Conservation (phyloP, 2,888 invertebrate genomes). For the Allolobophora icterica region DNA sequence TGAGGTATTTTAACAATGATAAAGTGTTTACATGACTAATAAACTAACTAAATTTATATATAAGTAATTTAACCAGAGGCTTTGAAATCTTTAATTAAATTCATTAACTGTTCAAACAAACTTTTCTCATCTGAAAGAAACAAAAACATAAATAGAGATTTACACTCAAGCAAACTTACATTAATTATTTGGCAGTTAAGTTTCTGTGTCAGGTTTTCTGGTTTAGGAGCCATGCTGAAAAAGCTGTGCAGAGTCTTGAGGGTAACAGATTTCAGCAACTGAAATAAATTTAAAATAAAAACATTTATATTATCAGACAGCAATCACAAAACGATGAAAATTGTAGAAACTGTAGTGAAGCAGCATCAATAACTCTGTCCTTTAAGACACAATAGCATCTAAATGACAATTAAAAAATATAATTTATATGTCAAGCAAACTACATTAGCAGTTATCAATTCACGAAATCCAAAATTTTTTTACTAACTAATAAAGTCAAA, state of each 20-base stretch:
- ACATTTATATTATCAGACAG: not conserved
- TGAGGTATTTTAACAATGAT: too few relatives aligned
- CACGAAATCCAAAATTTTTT: not conserved
- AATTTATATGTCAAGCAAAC: not conserved
- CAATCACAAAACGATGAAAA: not conserved
- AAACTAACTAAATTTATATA: not conserved
- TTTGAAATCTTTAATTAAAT: not conserved
- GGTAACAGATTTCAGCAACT: slow-evolving; percentile 11
- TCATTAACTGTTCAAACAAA: not conserved
- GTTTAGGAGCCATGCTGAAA: slow-evolving; percentile 25
- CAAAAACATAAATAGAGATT: not conserved
- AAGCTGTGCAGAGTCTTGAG: not conserved
- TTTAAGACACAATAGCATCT: not conserved
- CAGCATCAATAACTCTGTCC: not conserved
- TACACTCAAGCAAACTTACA: not conserved
- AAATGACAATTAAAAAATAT: not conserved
- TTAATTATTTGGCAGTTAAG: slow-evolving; percentile 20
- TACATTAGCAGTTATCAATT: not conserved
- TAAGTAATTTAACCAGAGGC: not conserved
- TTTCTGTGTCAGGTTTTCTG: not conserved
- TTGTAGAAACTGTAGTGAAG: not conserved
- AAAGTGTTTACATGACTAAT: not conserved
- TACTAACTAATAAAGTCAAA: not conserved
- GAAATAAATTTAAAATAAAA: not conserved
- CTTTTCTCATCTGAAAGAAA: not conserved